These are phyloP conservation scores for Paguma larvata DNA, from an alignment of 2,797 vertebrate genomes.

Conservation along the genomic window DNA sequence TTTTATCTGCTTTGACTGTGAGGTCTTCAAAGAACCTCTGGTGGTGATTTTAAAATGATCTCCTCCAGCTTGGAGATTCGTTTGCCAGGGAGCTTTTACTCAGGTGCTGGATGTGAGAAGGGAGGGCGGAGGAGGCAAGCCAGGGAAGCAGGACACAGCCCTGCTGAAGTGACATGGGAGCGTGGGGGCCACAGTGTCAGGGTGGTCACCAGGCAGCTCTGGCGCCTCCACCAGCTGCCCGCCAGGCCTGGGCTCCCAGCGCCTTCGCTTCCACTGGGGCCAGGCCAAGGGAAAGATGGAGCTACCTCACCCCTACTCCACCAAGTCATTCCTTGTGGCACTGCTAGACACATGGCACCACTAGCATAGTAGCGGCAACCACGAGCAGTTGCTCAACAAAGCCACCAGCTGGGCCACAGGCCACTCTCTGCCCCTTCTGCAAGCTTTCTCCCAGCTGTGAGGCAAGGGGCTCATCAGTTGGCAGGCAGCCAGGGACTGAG, in stretches of 20 bases:
- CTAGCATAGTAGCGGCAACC: not conserved
- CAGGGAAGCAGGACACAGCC: slow-evolving; percentile 62
- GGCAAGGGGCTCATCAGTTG: not conserved
- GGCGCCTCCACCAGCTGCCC: too few species aligned
- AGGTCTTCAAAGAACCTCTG: slow-evolving; percentile 87
- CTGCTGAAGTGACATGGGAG: slow-evolving; percentile 54
- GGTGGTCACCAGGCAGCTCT: not conserved
- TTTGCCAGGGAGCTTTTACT: slow-evolving; percentile 85
- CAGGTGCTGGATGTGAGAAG: slow-evolving; percentile 74
- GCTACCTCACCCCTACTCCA: too few species aligned
- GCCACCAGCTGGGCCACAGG: not conserved
- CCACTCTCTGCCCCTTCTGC: not conserved
- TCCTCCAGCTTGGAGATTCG: slow-evolving; percentile 85
- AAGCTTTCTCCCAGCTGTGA: not conserved
- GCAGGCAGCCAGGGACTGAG: not conserved
- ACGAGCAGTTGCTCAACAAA: not conserved
- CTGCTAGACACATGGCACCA: not conserved
- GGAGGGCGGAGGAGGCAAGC: slow-evolving; percentile 71
- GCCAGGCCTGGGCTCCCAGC: not conserved
- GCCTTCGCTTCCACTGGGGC: not conserved
- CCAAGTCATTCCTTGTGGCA: not conserved
- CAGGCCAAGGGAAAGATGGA: not conserved
- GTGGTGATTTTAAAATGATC: slow-evolving; percentile 88
- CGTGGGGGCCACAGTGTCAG: not conserved
- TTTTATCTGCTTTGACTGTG: slow-evolving; percentile 86